phyloP scores from a whole-genome alignment of 1,140 invertebrate genomes.

The Schlechtendalia chinensis region DNA sequence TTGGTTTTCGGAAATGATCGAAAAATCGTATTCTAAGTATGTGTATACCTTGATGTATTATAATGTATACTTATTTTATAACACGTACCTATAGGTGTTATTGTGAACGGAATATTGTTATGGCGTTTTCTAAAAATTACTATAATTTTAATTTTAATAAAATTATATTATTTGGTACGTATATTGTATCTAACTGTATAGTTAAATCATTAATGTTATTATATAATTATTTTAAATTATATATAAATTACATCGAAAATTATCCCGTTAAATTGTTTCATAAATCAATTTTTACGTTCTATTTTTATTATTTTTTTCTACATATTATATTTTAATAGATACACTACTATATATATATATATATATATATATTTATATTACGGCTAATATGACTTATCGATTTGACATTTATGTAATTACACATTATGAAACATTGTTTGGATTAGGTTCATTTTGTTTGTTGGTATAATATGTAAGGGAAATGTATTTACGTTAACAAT shows the following conservation, averaged over 20 bases:
- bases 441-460: background rate
- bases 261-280: background rate
- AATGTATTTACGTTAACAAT: background rate
- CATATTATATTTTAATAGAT: background rate
- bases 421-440: background rate
- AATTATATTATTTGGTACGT: too few species aligned
- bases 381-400: background rate
- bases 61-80: too few species aligned
- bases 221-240: background rate
- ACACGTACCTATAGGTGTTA: too few species aligned
- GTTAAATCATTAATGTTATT: too few species aligned
- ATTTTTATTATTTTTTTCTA: background rate
- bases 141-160: too few species aligned
- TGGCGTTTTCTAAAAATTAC: background rate
- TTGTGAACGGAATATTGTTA: too few species aligned
- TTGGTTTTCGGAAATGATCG: background rate
- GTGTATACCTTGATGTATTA: background rate
- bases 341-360: background rate
- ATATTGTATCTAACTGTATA: too few species aligned
- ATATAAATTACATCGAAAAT: background rate
- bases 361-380: background rate
- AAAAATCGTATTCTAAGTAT: background rate
- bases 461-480: too few species aligned
- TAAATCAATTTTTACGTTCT: slow-evolving; percentile 5
- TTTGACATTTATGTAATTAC: background rate